Conservation (phyloP, 2,797 vertebrate species). For the Sebastes flavidus region DNA sequence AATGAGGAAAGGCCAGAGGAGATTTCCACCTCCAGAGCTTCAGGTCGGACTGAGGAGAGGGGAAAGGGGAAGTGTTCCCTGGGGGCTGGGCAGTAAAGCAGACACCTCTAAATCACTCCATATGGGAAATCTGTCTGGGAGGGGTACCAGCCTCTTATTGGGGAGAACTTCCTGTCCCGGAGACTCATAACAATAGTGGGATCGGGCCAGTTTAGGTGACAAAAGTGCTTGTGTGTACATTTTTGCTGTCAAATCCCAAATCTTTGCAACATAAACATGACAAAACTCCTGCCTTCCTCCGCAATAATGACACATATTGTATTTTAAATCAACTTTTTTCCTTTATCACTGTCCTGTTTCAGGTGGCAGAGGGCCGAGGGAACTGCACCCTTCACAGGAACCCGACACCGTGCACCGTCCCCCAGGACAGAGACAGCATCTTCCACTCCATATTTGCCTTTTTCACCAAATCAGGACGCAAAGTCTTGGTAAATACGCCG, state of each 20-base stretch:
- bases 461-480: constrained; percentile 96
- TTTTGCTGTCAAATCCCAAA: constrained; percentile 15
- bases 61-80: constrained; percentile 67
- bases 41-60: constrained; percentile 44
- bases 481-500: constrained; percentile 90
- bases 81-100: constrained; percentile 67
- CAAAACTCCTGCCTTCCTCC: neutral
- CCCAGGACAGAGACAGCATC: constrained; percentile 93
- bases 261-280: neutral
- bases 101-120: constrained; percentile 81
- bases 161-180: constrained; percentile 67
- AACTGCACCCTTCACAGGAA: constrained; percentile 92
- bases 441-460: constrained; percentile 98
- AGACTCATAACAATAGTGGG: constrained; percentile 58
- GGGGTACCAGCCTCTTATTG: constrained; percentile 50
- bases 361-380: constrained; percentile 91
- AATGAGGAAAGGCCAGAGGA: constrained; percentile 61
- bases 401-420: constrained; percentile 90
- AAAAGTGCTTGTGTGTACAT: constrained; percentile 31
- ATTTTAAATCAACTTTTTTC: neutral
- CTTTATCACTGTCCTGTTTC: constrained; percentile 32
- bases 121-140: constrained; percentile 76
- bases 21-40: constrained; percentile 56
- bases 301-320: neutral
- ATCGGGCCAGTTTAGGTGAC: constrained; percentile 40